A percentile compares a stretch with the other conserved stretches of the same genome.
Evolutionary conservation across 2,113 vertebrate species (phyloP).

Genomic region (Craseonycteris thonglongyai): DNA sequence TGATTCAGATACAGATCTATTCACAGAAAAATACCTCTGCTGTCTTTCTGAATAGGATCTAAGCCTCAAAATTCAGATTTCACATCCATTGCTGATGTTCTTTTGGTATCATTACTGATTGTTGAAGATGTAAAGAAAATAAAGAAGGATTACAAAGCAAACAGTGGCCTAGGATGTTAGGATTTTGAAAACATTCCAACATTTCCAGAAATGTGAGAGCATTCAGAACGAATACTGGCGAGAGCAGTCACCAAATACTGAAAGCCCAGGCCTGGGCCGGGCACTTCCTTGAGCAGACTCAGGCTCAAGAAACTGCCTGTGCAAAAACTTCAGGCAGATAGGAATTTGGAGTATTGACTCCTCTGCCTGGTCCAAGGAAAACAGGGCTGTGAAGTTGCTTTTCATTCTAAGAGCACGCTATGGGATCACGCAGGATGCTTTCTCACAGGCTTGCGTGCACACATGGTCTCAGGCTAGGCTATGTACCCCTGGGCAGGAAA

Average conservation of each 20-base stretch:
- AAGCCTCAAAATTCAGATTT: not conserved
- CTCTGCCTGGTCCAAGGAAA: not conserved
- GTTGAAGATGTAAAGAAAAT: not conserved
- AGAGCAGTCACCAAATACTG: too few relatives aligned
- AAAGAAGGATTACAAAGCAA: not conserved
- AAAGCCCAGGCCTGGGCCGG: not conserved
- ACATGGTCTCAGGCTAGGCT: not conserved
- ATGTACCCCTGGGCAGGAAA: not conserved
- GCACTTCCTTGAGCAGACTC: not conserved
- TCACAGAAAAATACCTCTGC: not conserved
- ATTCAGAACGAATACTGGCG: not conserved
- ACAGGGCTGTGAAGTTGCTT: not conserved
- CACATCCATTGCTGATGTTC: not conserved
- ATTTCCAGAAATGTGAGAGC: not conserved
- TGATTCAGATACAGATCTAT: not conserved
- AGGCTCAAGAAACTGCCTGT: not conserved
- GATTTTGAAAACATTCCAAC: not conserved
- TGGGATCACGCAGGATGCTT: fast-evolving
- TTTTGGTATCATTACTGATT: not conserved
- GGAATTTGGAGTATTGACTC: not conserved
- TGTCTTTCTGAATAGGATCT: not conserved
- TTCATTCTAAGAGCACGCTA: not conserved
- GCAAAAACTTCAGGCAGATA: not conserved
- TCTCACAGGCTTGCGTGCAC: too few relatives aligned
- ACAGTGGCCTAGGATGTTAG: not conserved